Base-by-base conservation (phyloP, 37 sponge, comb jelly and placozoan species). In the Amphimedon queenslandica region DNA sequence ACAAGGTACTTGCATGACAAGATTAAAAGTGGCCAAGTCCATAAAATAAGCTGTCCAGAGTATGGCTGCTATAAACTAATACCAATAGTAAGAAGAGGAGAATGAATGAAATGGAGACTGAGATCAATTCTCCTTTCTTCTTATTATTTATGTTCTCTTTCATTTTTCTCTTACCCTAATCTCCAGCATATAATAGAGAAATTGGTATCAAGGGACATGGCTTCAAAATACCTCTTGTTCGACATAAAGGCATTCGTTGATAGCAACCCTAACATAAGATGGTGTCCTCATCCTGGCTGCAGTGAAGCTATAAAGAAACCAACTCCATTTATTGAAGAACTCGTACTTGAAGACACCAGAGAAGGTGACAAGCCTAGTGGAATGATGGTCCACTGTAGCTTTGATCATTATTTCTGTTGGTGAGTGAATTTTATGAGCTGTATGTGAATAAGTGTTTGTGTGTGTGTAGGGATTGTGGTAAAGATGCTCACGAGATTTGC, bases 381-480 rank as follows among this genome's bases (percentile, higher is more conserved):
- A 25, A 60, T n/a, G 8, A 60, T 67, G 16, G 96, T 91, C 0
- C 77, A 91, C 39, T 95, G 96, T 39, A 89, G 96, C 5, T 72
- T 78, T 25, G 81, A 87, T 28, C 96, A 95, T 65, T 88, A 82
- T 77, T 95, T 95, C 81, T 95, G 96, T 67, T 91, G 91, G 96
- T 90, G 37, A 63, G 88, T 70, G 0, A 18, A 21, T 36, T n/a
- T 10, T 1, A 18, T 11, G 10, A 4, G 53, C 57, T 25, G n/a
- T 31, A 6, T 37, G 6, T 13, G 1, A 32, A 34, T 20, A 73
- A 3, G 57, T 73, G 61, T 57, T 42, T 55, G 27, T 0, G 10
- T 34, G 31, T 37, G 28, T 60, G 16, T 55, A 91, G 93, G 87
- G 66, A 69, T 23, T 95, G 96, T 74, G 37, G 40, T 28, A 83